Conservation (phyloP, 2,113 vertebrate species). For the Dinomys branickii region DNA sequence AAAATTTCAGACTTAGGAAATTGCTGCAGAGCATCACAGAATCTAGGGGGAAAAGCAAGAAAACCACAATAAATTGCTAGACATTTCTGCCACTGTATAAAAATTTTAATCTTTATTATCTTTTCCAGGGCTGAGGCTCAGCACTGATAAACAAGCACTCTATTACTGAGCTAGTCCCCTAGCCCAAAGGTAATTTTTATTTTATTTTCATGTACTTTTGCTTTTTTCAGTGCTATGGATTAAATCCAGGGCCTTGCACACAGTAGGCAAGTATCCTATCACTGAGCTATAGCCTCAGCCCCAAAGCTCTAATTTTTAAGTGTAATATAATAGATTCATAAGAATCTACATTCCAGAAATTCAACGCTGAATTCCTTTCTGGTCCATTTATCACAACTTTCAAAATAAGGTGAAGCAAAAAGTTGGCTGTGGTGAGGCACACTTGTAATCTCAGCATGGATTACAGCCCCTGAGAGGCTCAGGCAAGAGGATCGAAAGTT, state of each 20-base stretch:
- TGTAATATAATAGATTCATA: background rate
- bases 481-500: background rate
- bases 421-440: background rate
- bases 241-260: background rate
- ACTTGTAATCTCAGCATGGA: background rate
- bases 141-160: background rate
- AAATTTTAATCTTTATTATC: background rate
- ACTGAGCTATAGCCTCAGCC: background rate
- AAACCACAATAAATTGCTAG: background rate
- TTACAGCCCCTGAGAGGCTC: background rate
- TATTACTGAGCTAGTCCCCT: background rate
- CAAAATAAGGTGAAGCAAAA: conserved; percentile 19
- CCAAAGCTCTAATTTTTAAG: conserved; percentile 37
- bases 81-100: background rate
- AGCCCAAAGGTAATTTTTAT: background rate
- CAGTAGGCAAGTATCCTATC: background rate
- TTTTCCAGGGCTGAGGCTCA: background rate
- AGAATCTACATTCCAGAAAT: conserved; percentile 1
- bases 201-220: background rate
- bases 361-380: background rate
- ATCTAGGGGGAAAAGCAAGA: conserved; percentile 73
- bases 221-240: background rate
- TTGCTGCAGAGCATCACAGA: conserved; percentile 23
- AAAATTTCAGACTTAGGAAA: conserved; percentile 54
- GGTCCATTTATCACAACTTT: background rate